These are phyloP conservation scores for Notolepis coatsorum DNA, from an alignment of 2,797 vertebrate species.

Conservation along the genomic window DNA sequence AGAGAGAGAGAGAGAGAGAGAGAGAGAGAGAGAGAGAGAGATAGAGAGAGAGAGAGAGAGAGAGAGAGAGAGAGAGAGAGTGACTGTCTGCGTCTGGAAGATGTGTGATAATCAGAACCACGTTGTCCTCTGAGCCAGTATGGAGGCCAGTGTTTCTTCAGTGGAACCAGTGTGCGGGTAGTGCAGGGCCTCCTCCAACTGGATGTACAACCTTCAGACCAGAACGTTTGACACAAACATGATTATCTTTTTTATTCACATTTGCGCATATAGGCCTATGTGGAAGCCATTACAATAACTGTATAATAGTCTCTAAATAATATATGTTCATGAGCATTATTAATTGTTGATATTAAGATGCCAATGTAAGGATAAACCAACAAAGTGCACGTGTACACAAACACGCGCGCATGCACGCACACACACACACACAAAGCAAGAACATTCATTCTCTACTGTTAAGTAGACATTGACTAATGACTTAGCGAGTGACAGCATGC, in stretches of 20 bases:
- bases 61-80: conserved; percentile 41
- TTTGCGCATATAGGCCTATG: conserved; percentile 45
- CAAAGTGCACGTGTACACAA: conserved; percentile 15
- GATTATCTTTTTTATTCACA: conserved; percentile 60
- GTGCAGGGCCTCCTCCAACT: conserved; percentile 43
- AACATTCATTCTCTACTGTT: not conserved
- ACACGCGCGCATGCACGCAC: not conserved
- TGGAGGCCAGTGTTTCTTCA: conserved; percentile 38
- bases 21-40: too few species aligned
- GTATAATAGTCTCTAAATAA: conserved; percentile 46
- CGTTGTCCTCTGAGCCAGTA: conserved; percentile 48
- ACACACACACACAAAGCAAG: not conserved
- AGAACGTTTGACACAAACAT: conserved; percentile 64
- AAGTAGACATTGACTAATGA: conserved; percentile 14
- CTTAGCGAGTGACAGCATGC: conserved; percentile 49
- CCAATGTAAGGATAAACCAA: conserved; percentile 37
- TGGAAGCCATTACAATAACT: conserved; percentile 25
- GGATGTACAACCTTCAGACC: conserved; percentile 43
- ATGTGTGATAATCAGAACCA: conserved; percentile 73
- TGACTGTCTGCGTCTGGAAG: conserved; percentile 57
- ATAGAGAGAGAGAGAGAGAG: conserved; percentile 44
- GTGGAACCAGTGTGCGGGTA: conserved; percentile 34
- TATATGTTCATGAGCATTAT: conserved; percentile 53
- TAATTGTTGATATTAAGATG: conserved; percentile 44
- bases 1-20: too few species aligned